Percentiles rank a stretch among this genome's conserved stretches.
These are phyloP conservation scores for Bubo blakistoni DNA, from an alignment of 2,113 vertebrate species.

Conservation along the genomic window DNA sequence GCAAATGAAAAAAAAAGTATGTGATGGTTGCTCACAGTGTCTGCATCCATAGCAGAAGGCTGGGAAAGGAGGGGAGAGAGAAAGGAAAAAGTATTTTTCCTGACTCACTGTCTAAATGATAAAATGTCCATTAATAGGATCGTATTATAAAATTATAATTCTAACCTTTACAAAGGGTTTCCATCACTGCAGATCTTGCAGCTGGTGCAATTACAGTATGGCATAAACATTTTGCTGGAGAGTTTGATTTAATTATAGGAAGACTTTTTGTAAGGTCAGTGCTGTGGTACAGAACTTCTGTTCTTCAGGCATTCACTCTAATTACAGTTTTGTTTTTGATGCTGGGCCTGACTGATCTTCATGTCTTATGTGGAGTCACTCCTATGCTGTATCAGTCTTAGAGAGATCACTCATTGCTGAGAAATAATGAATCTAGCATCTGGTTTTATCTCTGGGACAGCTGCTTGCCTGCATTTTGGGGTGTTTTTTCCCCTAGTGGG, in stretches of 20 bases:
- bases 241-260: conserved; percentile 33
- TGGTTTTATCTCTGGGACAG: not conserved
- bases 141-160: conserved; percentile 26
- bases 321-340: not conserved
- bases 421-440: not conserved
- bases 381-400: not conserved
- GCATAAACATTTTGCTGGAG: conserved; percentile 32
- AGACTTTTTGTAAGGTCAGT: conserved; percentile 17
- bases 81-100: not conserved
- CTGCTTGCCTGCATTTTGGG: not conserved
- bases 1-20: not conserved
- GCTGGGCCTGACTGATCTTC: not conserved
- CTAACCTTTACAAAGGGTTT: conserved; percentile 41
- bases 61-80: not conserved
- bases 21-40: not conserved
- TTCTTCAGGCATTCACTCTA: not conserved
- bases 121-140: conserved; percentile 13
- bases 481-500: not conserved
- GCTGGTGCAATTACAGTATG: conserved; percentile 12
- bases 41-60: not conserved
- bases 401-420: not conserved
- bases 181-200: conserved; percentile 11
- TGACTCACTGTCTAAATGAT: not conserved
- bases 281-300: not conserved
- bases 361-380: not conserved